phyloP scores from a whole-genome alignment of 2,888 invertebrate species.

The Andrena chrysosceles region DNA sequence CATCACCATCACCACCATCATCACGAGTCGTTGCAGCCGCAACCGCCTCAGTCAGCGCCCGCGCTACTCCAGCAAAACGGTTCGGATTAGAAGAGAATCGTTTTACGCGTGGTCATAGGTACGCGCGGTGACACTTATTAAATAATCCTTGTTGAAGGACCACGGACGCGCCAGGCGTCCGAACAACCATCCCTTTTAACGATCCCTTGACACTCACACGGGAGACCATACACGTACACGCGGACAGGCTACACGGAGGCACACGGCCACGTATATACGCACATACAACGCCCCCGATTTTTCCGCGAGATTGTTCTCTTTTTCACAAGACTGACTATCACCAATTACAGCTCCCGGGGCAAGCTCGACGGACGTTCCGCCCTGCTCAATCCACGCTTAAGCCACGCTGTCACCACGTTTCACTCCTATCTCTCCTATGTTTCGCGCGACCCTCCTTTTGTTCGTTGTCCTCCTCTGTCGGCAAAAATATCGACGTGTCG shows the following conservation, averaged over 20 bases:
- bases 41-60: constrained; percentile 88
- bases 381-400: constrained; percentile 56
- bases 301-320: constrained; percentile 60
- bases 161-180: constrained; percentile 43
- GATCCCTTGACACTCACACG: constrained; percentile 34
- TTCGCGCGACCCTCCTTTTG: constrained; percentile 11
- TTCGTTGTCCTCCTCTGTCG: constrained; percentile 29
- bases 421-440: constrained; percentile 22
- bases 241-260: constrained; percentile 3
- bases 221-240: constrained; percentile 5
- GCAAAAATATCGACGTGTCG: constrained; percentile 51
- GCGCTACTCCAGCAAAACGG: constrained; percentile 92
- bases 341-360: constrained; percentile 54
- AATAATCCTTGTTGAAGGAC: constrained; percentile 51
- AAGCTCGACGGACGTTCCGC: constrained; percentile 61
- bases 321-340: constrained; percentile 70
- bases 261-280: neutral
- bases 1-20: constrained; percentile 65
- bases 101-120: constrained; percentile 49
- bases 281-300: constrained; percentile 32
- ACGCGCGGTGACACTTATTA: constrained; percentile 47
- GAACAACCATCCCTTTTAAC: constrained; percentile 40
- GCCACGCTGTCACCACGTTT: constrained; percentile 34
- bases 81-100: constrained; percentile 88
- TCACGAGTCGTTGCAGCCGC: constrained; percentile 84